Conservation (phyloP, 2,113 vertebrate species). For the Mormoops blainvillei region DNA sequence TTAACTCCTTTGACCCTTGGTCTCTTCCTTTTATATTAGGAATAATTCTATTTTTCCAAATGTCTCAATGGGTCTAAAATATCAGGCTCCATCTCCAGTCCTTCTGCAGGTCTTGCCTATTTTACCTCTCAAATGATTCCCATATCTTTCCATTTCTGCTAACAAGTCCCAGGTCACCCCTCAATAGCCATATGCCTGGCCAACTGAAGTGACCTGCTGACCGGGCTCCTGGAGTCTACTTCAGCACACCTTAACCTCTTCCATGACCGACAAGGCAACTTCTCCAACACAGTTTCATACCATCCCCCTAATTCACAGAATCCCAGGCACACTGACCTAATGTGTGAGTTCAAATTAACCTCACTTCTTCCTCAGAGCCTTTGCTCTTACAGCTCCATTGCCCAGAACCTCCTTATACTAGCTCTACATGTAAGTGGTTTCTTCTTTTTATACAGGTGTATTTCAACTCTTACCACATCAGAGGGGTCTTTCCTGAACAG, state of each 20-base stretch:
- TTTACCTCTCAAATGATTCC: background rate
- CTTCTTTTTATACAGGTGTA: background rate
- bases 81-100: background rate
- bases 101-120: background rate
- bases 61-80: background rate
- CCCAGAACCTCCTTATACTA: background rate
- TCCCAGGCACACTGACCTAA: background rate
- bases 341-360: background rate
- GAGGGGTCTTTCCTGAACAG: background rate
- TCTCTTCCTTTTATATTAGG: background rate
- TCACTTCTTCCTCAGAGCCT: background rate
- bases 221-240: background rate
- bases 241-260: background rate
- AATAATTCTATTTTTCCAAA: background rate
- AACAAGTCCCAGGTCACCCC: background rate
- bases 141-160: background rate
- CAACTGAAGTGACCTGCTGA: background rate
- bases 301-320: background rate
- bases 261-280: background rate
- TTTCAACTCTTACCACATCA: background rate
- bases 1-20: background rate
- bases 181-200: background rate
- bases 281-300: background rate
- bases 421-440: background rate
- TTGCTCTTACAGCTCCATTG: background rate